Conservation (phyloP, 2,888 invertebrate genomes). For the Smittia sp. region DNA sequence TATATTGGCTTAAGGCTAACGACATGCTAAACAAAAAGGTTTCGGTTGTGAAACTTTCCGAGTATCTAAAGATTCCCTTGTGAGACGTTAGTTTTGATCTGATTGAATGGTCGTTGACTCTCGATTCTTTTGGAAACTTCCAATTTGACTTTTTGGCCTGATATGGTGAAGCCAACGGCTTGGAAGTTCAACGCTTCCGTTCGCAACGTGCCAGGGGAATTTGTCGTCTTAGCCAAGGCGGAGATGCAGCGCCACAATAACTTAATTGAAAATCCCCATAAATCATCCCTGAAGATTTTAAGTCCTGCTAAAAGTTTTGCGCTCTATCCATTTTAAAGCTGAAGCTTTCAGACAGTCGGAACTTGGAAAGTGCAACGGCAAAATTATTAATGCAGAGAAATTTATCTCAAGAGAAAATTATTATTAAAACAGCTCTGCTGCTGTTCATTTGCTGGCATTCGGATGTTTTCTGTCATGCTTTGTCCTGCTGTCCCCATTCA, state of each 20-base stretch:
- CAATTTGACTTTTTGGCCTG: too few relatives aligned
- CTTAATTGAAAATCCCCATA: conserved; percentile 31
- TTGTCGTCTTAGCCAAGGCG: conserved; percentile 16
- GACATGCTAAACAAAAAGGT: too few relatives aligned
- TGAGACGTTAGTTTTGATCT: too few relatives aligned
- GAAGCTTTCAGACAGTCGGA: not conserved
- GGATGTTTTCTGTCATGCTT: conserved; percentile 17
- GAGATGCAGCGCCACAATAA: conserved; percentile 9
- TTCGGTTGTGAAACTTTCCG: too few relatives aligned
- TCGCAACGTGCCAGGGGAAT: conserved; percentile 13
- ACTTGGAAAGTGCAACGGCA: not conserved
- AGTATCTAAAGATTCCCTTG: too few relatives aligned
- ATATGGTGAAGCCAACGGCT: too few relatives aligned
- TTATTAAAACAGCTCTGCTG: not conserved
- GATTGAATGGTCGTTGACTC: too few relatives aligned
- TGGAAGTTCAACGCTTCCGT: too few relatives aligned
- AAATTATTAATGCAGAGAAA: conserved; percentile 26
- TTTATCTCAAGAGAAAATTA: conserved; percentile 6
- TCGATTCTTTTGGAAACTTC: too few relatives aligned
- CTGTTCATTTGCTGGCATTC: conserved; percentile 11
- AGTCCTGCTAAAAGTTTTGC: not conserved
- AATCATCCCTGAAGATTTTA: conserved; percentile 21
- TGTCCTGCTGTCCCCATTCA: not conserved
- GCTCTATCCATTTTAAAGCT: too few relatives aligned
- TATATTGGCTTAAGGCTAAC: not conserved